Evolutionary conservation across 2,797 vertebrate species (phyloP).

Genomic region (Squalus acanthias): DNA sequence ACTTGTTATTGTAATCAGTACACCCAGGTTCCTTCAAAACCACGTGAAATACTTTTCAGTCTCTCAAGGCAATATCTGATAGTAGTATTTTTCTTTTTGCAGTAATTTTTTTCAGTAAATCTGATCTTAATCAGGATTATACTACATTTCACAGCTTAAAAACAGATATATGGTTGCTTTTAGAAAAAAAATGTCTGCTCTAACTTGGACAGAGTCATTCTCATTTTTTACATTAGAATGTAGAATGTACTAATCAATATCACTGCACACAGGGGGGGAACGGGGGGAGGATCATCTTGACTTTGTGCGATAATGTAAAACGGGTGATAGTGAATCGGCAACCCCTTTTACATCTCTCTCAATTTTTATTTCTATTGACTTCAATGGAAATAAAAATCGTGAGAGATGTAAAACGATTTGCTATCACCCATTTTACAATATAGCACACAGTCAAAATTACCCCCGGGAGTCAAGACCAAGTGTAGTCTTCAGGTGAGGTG

Average conservation of each 20-base stretch:
- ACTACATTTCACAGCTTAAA: background rate
- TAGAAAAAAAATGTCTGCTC: background rate
- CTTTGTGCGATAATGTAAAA: background rate
- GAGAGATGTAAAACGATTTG: background rate
- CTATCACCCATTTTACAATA: background rate
- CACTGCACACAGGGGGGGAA: background rate
- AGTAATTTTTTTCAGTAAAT: background rate
- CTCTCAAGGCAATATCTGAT: background rate
- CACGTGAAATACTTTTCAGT: background rate
- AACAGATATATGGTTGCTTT: background rate
- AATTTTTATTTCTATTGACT: background rate
- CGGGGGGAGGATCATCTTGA: background rate
- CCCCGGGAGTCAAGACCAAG: background rate
- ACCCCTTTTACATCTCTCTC: background rate
- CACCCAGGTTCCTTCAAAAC: background rate
- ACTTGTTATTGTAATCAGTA: background rate
- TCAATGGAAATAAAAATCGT: background rate
- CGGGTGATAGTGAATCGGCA: background rate
- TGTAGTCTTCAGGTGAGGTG: too few relatives aligned
- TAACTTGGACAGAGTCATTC: background rate
- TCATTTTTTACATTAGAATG: background rate
- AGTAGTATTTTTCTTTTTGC: background rate
- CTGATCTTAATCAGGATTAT: background rate
- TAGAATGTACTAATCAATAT: background rate
- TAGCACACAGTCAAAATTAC: background rate